Evolutionary conservation across 37 sponge, comb jelly and placozoan species (phyloP).

Genomic region (Chondrilla cf. caribensis): DNA sequence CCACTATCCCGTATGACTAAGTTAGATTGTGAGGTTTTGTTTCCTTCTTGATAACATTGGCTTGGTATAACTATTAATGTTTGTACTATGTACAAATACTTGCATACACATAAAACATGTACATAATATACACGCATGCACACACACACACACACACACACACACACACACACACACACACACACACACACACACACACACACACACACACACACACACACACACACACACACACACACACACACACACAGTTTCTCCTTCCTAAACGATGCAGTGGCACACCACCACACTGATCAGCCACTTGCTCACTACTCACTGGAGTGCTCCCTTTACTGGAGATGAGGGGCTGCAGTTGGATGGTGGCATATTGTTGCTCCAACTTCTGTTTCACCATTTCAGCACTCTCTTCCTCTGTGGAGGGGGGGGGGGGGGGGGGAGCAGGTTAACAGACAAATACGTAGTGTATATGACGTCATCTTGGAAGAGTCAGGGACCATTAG

Average conservation of each 20-base stretch:
- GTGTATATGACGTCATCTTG: no score
- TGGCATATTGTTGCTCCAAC: slow-evolving; percentile 88
- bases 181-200: no score
- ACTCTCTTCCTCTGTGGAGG: slow-evolving; percentile 78
- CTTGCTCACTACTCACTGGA: slow-evolving; percentile 3
- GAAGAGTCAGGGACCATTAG: no score
- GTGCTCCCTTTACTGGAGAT: slow-evolving; percentile 53
- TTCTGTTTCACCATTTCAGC: slow-evolving; percentile 86
- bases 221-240: slow-evolving; percentile 17
- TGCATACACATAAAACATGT: neutral
- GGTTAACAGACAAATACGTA: no score
- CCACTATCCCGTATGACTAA: no score
- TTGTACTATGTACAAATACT: no score
- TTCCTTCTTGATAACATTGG: no score
- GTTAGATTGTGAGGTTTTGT: no score
- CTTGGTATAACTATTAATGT: no score
- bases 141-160: slow-evolving; percentile 24
- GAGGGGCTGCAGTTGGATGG: slow-evolving; percentile 78
- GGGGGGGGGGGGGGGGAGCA: neutral
- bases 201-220: neutral
- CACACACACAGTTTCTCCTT: neutral
- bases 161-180: no score
- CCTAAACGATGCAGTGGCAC: neutral
- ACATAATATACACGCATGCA: neutral
- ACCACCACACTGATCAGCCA: no score